Conservation (phyloP, 2,113 vertebrate species). For the zebrafish (Danio rerio) region GRCz12tu NC_133176.1:48243501-48244000, state of each 20-base stretch:
- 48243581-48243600: slow-evolving; percentile 22
- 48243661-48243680: neutral
- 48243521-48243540: slow-evolving; percentile 14
- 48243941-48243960: slow-evolving; percentile 44
- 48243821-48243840: slow-evolving; percentile 26
- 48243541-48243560: slow-evolving; percentile 17
- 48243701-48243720: neutral
- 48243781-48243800: neutral
- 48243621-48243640: slow-evolving; percentile 13
- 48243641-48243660: neutral
- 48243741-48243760: neutral
- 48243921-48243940: slow-evolving; percentile 64
- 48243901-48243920: slow-evolving; percentile 70
- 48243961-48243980: slow-evolving; percentile 24
- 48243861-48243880: slow-evolving; percentile 30
- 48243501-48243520: slow-evolving; percentile 15
- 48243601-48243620: neutral
- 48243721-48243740: neutral
- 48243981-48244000: neutral
- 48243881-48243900: slow-evolving; percentile 68
- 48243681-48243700: neutral
- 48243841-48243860: slow-evolving; percentile 19
- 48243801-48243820: slow-evolving; percentile 18
- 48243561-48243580: slow-evolving; percentile 18
- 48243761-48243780: slow-evolving; percentile 1